Evolutionary conservation across 2,113 vertebrate species (phyloP), one percentile per base, ranked within the genome.

Genomic region (Hylia prasina): DNA sequence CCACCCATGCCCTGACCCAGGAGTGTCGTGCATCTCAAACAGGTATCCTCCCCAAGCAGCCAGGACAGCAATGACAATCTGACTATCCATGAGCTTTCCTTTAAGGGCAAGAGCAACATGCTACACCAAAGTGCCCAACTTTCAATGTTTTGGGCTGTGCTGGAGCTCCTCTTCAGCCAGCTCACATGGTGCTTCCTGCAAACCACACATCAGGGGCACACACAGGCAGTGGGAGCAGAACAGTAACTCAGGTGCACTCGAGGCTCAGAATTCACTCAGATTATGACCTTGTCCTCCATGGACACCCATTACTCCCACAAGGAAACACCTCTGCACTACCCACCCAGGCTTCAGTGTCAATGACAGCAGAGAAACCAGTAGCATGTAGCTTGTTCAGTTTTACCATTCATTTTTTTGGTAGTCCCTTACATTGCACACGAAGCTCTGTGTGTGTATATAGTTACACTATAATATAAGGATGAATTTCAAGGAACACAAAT

Each of bases 121-220:
- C 20, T 68, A 61, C 82, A 72, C 22, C 71, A 83, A 83, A 23
- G 53, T 4, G 25, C 25, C 57, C 54, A 69, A 4, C 44, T 50
- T 7, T 3, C 58, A 11, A 3, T 16, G 18, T 2, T 54, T 40
- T 17, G 63, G 39, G 63, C 35, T 39, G 63, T 17, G 54, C 6
- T 39, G 40, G 35, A 76, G 48, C 48, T 48, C 45, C 61, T 40
- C 9, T 13, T 31, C 51, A 63, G 66, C 56, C 17, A 10, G 42
- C 14, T 44, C n/a, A 28, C 0, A 0, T 9, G 4, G 7, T 5
- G 31, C 61, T 75, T 47, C 60, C 20, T 28, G 19, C 40, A 28
- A 56, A 39, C 27, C 60, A 11, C 45, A 7, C 2, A 2, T 2
- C 24, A 27, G 63, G 1, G 1, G 57, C 70, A 60, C 68, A 47